Conservation (phyloP, 2,113 vertebrate genomes). For the Phalacrocorax aristotelis region DNA sequence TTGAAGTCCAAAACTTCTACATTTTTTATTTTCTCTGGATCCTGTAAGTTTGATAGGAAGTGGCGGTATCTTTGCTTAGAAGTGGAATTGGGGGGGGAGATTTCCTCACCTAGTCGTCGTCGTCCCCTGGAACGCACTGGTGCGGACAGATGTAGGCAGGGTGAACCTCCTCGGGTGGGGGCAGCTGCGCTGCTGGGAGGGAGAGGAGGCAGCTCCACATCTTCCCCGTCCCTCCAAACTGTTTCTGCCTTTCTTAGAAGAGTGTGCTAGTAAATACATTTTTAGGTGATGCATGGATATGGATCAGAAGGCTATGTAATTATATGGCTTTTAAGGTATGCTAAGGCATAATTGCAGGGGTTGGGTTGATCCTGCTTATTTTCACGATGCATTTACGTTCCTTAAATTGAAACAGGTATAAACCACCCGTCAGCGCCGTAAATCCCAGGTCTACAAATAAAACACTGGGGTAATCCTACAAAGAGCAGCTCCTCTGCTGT, state of each 20-base stretch:
- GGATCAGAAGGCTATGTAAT: neutral
- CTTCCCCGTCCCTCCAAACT: neutral
- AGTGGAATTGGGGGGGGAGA: neutral
- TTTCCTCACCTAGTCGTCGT: neutral
- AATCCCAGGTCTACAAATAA: neutral
- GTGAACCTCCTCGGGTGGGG: neutral
- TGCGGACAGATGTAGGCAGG: neutral
- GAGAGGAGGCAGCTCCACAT: neutral
- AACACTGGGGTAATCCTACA: neutral
- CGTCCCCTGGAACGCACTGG: neutral
- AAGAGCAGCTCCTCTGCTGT: neutral
- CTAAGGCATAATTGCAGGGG: neutral
- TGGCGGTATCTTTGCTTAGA: neutral
- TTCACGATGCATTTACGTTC: neutral
- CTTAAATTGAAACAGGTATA: neutral
- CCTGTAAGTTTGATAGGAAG: neutral
- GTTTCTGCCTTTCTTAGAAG: neutral
- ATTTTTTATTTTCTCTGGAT: neutral
- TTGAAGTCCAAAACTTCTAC: neutral
- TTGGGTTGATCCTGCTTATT: neutral
- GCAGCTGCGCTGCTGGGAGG: neutral
- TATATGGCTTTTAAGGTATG: neutral
- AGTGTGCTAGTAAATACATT: neutral
- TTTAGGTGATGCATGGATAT: neutral
- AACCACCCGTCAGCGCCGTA: accelerated